Base-by-base conservation (phyloP, 2,888 invertebrate genomes). In the Salticus scenicus region DNA sequence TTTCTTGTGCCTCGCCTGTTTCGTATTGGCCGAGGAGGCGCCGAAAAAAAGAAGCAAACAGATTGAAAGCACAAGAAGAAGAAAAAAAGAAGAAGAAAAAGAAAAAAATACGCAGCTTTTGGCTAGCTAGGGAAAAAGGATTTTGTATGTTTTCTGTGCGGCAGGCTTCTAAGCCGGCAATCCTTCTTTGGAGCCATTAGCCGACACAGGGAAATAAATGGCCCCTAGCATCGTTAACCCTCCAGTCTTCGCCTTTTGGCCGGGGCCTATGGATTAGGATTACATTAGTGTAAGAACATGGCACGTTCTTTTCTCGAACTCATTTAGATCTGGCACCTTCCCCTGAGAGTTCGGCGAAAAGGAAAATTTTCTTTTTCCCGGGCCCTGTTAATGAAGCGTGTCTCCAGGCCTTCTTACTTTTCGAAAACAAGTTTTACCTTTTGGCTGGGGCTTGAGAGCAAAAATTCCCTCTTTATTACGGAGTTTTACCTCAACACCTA, bases 61-160 rank as follows among this genome's bases (percentile, higher is more conserved):
- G 64, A 69, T 75, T 75, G 69, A 73, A 74, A 80, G 69, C 66
- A 30, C 31, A 71, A 71, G 47, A 71, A 71, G 27, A 69, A 69
- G 33, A n/a, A 69, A 37, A 69, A 42, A 37, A 41, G 17, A 41
- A 47, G 30, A 20, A 37, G 20, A 78, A 70, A 57, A 71, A 64
- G 27, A 31, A 31, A 64, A 74, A 67, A 72, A 72, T 27, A 47
- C n/a, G 41, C 70, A 28, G 63, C 77, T 66, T 73, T 77, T 67
- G 73, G 77, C 75, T 70, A 82, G 75, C 84, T 78, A 63, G 72
- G 76, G 85, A 85, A 79, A 85, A 85, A 79, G 85, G 85, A 86
- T 86, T 86, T 86, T 86, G 85, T 86, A 72, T 86, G 85, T 86
- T 86, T 86, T 86, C 78, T 47, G 73, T 72, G 79, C 75, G 76